Conservation (phyloP, 2,113 vertebrate genomes). For the Electrona antarctica region DNA sequence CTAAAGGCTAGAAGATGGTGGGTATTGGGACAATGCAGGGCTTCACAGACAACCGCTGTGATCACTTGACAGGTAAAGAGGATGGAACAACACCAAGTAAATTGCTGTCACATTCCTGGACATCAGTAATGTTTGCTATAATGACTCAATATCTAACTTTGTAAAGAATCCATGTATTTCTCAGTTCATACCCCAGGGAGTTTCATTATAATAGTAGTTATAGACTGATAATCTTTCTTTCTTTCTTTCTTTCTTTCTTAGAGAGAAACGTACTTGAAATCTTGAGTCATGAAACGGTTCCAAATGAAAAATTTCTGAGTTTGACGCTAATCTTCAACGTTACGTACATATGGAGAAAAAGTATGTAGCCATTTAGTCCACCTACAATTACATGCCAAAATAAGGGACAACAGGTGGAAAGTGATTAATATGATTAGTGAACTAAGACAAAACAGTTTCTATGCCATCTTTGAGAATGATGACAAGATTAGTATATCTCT, state of each 20-base stretch:
- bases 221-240: slow-evolving; percentile 4
- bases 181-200: slow-evolving; percentile 20
- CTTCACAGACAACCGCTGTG: slow-evolving; percentile 29
- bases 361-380: not conserved
- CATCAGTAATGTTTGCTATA: not conserved
- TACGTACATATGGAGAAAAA: not conserved
- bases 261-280: slow-evolving; percentile 7
- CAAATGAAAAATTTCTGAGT: not conserved
- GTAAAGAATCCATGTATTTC: slow-evolving; percentile 1
- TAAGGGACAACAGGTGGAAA: too few species aligned
- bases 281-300: slow-evolving; percentile 2
- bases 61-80: slow-evolving; percentile 13
- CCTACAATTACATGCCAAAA: too few species aligned
- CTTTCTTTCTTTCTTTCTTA: too few species aligned
- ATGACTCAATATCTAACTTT: slow-evolving; percentile 23
- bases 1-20: not conserved
- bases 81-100: too few species aligned
- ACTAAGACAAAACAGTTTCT: slow-evolving; percentile 4
- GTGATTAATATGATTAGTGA: too few species aligned
- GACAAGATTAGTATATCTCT: slow-evolving; percentile 1
- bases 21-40: not conserved
- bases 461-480: not conserved
- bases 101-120: too few species aligned
- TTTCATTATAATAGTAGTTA: slow-evolving; percentile 10
- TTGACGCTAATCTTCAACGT: not conserved